phyloP scores from a whole-genome alignment of 2,113 vertebrate genomes.

The Rallus limicola region DNA sequence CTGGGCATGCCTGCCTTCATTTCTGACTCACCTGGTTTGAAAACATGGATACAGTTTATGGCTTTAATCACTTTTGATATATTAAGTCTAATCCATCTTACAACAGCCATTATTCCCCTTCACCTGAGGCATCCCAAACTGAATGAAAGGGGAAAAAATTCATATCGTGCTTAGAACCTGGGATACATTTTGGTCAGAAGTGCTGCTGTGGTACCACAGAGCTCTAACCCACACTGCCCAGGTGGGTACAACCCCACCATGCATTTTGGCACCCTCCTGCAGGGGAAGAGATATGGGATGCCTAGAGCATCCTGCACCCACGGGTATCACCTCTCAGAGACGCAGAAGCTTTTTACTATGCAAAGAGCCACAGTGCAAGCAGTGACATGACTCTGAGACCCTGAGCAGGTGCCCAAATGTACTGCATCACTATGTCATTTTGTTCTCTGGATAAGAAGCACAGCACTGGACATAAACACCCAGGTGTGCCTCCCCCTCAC shows the following conservation, averaged over 20 bases:
- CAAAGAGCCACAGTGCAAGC: background rate
- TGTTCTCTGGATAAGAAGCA: background rate
- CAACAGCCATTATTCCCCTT: background rate
- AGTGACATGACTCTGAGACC: accelerated
- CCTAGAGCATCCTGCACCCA: background rate
- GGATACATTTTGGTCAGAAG: background rate
- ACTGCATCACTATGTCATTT: background rate
- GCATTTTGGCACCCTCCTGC: background rate
- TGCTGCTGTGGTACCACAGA: background rate
- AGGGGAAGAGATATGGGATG: background rate
- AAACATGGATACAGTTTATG: background rate
- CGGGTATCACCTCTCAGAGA: background rate
- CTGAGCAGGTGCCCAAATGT: background rate
- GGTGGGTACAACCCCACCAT: background rate
- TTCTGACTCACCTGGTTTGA: background rate
- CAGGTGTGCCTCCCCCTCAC: background rate
- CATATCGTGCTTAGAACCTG: background rate
- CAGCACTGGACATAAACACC: background rate
- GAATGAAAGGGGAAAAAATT: background rate
- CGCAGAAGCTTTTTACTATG: background rate
- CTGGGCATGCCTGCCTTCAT: background rate
- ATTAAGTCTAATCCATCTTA: background rate
- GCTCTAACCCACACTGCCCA: background rate
- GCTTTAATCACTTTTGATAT: background rate
- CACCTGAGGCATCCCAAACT: background rate